phyloP scores from a whole-genome alignment of 1,140 invertebrate genomes.

The Brachionus manjavacas region DNA sequence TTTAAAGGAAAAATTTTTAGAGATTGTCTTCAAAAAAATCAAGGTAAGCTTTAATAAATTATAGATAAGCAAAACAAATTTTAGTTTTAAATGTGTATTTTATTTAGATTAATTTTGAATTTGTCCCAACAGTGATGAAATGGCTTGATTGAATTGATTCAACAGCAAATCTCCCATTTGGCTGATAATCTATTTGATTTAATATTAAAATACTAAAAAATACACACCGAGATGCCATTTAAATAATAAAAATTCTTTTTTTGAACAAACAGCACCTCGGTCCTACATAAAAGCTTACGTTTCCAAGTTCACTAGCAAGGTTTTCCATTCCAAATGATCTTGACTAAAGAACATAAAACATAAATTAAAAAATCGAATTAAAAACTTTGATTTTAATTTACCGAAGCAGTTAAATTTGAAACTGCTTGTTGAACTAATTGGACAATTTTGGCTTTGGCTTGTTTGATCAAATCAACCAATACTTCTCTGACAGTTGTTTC shows the following conservation, averaged over 20 bases:
- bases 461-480: neutral
- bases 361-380: neutral
- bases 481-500: neutral
- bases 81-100: too few species aligned
- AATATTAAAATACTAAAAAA: neutral
- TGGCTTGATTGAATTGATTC: neutral
- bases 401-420: neutral
- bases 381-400: neutral
- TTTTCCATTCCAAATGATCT: neutral
- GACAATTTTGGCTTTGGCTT: neutral
- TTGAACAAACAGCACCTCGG: neutral
- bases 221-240: too few species aligned
- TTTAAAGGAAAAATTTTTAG: too few species aligned
- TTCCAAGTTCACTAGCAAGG: neutral
- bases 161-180: conserved; percentile 1
- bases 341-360: neutral
- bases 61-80: too few species aligned
- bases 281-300: neutral
- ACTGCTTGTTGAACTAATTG: conserved; percentile 14
- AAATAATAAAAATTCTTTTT: neutral
- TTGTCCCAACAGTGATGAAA: neutral
- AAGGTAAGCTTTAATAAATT: too few species aligned
- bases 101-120: too few species aligned
- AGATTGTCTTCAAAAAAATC: too few species aligned
- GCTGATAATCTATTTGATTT: neutral